Evolutionary conservation across 2,797 vertebrate genomes (phyloP).

Genomic region (Austrolebias charrua): DNA sequence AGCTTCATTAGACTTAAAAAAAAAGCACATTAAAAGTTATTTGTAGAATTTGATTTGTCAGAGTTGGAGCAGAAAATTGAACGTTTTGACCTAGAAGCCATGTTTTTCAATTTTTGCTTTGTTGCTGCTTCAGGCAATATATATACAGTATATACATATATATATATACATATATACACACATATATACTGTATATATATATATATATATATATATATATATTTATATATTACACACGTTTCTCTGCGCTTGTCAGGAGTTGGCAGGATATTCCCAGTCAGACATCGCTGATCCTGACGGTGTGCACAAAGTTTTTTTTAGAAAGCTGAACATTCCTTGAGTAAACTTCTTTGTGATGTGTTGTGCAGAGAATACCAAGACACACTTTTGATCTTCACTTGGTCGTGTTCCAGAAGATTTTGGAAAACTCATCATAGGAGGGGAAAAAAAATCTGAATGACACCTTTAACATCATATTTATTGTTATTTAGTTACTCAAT

Average conservation of each 20-base stretch:
- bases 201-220: too few relatives aligned
- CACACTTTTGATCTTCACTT: neutral
- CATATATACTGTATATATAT: too few relatives aligned
- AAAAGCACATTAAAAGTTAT: neutral
- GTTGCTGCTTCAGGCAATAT: slow-evolving; percentile 30
- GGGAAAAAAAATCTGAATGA: slow-evolving; percentile 27
- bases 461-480: slow-evolving; percentile 99
- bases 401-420: neutral
- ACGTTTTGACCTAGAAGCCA: slow-evolving; percentile 38
- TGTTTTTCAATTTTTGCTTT: slow-evolving; percentile 27
- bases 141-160: too few relatives aligned
- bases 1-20: neutral
- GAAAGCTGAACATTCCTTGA: slow-evolving; percentile 14
- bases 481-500: slow-evolving; percentile 99
- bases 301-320: slow-evolving; percentile 7
- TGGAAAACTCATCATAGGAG: slow-evolving; percentile 20
- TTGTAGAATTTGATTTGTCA: neutral
- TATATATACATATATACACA: too few relatives aligned
- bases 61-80: slow-evolving; percentile 28
- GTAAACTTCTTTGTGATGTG: neutral
- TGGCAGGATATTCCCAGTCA: slow-evolving; percentile 53
- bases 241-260: slow-evolving; percentile 55
- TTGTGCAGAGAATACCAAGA: neutral
- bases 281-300: slow-evolving; percentile 37
- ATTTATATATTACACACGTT: slow-evolving; percentile 37